A percentile compares a stretch with the other conserved stretches of the same genome.
Conservation (phyloP, 2,797 vertebrate species). For the Catharus ustulatus region DNA sequence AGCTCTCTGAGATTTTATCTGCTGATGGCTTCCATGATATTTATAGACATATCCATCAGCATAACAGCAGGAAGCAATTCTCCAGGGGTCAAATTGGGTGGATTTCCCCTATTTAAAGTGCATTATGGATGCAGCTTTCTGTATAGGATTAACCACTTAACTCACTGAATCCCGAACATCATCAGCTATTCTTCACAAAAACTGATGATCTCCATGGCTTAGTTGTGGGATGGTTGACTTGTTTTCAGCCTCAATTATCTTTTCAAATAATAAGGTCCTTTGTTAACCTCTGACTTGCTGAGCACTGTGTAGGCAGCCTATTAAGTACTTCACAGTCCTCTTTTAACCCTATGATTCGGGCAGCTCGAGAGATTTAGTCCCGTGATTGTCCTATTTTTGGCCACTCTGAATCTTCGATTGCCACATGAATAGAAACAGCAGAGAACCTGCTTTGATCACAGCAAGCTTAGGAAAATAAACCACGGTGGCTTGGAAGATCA, state of each 20-base stretch:
- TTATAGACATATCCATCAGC: slow-evolving; percentile 52
- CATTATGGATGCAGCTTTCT: slow-evolving; percentile 56
- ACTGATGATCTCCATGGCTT: slow-evolving; percentile 45
- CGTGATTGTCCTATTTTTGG: not conserved
- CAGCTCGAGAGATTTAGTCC: not conserved
- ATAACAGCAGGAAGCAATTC: slow-evolving; percentile 43
- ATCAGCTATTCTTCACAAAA: slow-evolving; percentile 49
- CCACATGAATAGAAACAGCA: not conserved
- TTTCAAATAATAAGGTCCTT: slow-evolving; percentile 42
- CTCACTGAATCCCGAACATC: slow-evolving; percentile 28
- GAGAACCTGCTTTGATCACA: not conserved
- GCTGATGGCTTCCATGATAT: slow-evolving; percentile 35
- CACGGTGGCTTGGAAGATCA: not conserved
- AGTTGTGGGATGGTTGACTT: slow-evolving; percentile 35
- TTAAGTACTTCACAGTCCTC: not conserved
- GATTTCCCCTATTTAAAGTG: slow-evolving; percentile 39
- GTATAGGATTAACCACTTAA: slow-evolving; percentile 64
- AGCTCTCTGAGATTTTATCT: slow-evolving; percentile 21
- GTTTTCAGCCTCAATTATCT: slow-evolving; percentile 54
- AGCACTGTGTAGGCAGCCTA: slow-evolving; percentile 29
- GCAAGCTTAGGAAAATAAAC: slow-evolving; percentile 13
- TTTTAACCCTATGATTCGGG: slow-evolving; percentile 11
- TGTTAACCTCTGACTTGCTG: slow-evolving; percentile 63
- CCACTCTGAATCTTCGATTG: not conserved
- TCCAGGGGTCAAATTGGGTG: slow-evolving; percentile 32